Conservation (phyloP, 2,797 vertebrate species). For the Poeciliopsis gracilis region DNA sequence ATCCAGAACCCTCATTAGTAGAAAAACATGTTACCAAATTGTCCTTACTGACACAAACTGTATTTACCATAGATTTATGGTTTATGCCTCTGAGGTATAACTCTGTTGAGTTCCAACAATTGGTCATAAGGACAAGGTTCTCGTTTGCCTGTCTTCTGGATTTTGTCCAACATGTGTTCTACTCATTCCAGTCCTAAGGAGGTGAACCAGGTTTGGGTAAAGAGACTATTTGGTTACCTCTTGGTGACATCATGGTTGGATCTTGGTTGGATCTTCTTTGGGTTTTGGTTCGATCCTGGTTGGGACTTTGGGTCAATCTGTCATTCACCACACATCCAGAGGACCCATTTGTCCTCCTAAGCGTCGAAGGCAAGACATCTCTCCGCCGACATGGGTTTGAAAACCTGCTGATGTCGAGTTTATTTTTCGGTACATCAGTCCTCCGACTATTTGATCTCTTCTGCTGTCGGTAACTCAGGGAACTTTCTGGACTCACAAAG, state of each 20-base stretch:
- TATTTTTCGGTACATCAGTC: constrained; percentile 15
- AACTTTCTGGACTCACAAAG: constrained; percentile 67
- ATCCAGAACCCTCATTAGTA: not conserved
- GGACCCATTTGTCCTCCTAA: not conserved
- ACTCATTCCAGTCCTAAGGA: not conserved
- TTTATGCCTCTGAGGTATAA: too few species aligned
- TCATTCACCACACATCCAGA: not conserved
- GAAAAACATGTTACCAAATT: not conserved
- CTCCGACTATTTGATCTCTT: constrained; percentile 21
- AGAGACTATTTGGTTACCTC: not conserved
- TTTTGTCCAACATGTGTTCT: not conserved
- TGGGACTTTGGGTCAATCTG: not conserved
- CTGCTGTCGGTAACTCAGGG: constrained; percentile 75
- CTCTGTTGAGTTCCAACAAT: constrained; percentile 2
- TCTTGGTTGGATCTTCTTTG: too few species aligned
- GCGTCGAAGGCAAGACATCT: not conserved
- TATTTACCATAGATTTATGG: not conserved
- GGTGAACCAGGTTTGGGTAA: not conserved
- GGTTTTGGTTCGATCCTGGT: too few species aligned
- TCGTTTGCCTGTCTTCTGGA: constrained; percentile 12
- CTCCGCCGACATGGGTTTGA: not conserved
- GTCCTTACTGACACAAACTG: not conserved
- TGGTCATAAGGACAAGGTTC: constrained; percentile 5
- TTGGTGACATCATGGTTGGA: too few species aligned
- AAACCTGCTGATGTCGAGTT: not conserved